Evolutionary conservation across 2,888 invertebrate genomes (phyloP), one percentile per base, ranked within the genome.

Genomic region (Apodemia duryi): DNA sequence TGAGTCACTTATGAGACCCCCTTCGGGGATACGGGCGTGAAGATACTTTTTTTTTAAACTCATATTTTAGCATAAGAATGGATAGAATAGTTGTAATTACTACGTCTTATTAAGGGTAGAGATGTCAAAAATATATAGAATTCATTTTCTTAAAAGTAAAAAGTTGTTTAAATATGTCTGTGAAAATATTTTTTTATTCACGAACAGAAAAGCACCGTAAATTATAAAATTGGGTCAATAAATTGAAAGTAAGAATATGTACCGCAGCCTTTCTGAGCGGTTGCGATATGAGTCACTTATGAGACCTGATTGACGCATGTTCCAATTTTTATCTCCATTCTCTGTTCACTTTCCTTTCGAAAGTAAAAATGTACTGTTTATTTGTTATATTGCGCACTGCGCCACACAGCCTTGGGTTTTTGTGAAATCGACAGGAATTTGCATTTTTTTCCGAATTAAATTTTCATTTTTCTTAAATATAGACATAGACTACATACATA

Each of bases 361-460:
- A 71, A 73, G 70, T 69, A 72, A 74, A 21, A 73, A 70, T 68
- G 67, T 70, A 67, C 72, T 73, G 75, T 84, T 84, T 61, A 61
- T 41, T 41, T 28, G 10, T 10, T n/a, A 6, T n/a, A 49, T 49
- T n/a, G 46, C 46, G n/a, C 5, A 49, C 10, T 43, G 43, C 43
- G 13, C 46, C 46, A 2, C 46, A n/a, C 46, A n/a, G n/a, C n/a
- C 13, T 49, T 5, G n/a, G 46, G 2, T 46, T 13, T 46, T 46
- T 46, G 13, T 13, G 11, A 13, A 46, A 13, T 41, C 3, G 2
- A 10, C 9, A 10, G 2, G 41, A 41, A 41, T 41, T 41, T 41
- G 41, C 41, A 2, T 46, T 13, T 5, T 5, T 11, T 46, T 46
- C 46, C 4, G 46, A 13, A 6, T 38, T 38, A 4, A 38, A 38